These are phyloP conservation scores for Acleris laterana DNA, from an alignment of 2,888 invertebrate genomes.

Conservation along the genomic window DNA sequence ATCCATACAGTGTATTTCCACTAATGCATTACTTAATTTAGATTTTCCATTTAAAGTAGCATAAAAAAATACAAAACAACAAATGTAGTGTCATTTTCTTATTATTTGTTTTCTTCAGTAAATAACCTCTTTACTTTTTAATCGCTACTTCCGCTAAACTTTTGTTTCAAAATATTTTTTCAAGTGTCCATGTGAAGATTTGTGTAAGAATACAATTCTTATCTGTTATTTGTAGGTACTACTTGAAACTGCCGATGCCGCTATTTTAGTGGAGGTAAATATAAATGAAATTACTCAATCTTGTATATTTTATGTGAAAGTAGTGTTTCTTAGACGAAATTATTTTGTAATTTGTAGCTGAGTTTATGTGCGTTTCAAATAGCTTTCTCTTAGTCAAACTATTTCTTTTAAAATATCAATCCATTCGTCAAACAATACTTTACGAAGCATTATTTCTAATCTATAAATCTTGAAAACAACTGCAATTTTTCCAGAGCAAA, in stretches of 20 bases:
- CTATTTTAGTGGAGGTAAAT: constrained; percentile 37
- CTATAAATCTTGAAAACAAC: too few species aligned
- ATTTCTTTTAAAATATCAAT: too few species aligned
- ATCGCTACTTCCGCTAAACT: not conserved
- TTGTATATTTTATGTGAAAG: constrained; percentile 9
- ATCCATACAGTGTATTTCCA: too few species aligned
- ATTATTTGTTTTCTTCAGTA: too few species aligned
- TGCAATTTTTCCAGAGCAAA: too few species aligned
- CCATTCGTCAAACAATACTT: too few species aligned
- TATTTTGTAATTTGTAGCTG: not conserved
- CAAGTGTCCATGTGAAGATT: not conserved
- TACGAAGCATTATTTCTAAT: too few species aligned
- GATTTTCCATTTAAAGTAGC: too few species aligned
- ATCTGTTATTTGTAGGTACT: constrained; percentile 38
- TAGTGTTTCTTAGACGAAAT: constrained; percentile 2
- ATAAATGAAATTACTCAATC: constrained; percentile 6
- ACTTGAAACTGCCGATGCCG: constrained; percentile 36
- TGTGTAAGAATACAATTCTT: constrained; percentile 14
- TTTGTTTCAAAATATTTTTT: not conserved
- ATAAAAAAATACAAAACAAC: too few species aligned
- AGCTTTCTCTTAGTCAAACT: too few species aligned
- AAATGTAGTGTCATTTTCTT: too few species aligned
- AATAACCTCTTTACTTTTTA: not conserved
- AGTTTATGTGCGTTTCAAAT: not conserved
- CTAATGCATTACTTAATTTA: too few species aligned